Conservation (phyloP, 2,797 vertebrate species). For the Clarias platycephalus region DNA sequence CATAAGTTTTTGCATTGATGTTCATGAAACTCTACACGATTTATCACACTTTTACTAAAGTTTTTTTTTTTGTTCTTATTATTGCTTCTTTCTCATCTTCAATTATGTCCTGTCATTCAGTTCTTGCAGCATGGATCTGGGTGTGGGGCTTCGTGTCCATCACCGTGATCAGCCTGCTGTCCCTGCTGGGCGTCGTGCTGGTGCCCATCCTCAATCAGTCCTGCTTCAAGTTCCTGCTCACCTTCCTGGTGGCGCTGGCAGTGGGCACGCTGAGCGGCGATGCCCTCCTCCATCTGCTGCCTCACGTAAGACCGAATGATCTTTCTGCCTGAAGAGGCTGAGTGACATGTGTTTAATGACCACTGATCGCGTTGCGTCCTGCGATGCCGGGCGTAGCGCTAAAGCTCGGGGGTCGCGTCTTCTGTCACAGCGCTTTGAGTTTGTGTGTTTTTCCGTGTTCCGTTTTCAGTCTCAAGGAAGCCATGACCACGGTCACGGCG, state of each 20-base stretch:
- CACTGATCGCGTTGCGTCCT: not conserved
- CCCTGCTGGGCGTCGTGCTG: conserved; percentile 91
- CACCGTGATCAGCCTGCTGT: conserved; percentile 97
- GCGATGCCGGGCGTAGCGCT: not conserved
- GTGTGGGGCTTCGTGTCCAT: conserved; percentile 94
- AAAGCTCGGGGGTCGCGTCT: not conserved
- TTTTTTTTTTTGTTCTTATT: no score
- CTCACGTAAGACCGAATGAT: conserved; percentile 80
- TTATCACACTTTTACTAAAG: not conserved
- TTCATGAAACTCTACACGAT: not conserved
- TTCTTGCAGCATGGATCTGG: conserved; percentile 77
- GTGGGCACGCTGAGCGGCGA: conserved; percentile 98
- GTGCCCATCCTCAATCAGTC: conserved; percentile 95
- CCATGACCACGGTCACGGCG: conserved; percentile 76
- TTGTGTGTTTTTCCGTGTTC: not conserved
- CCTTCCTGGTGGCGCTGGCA: conserved; percentile 95
- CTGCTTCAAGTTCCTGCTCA: conserved; percentile 98
- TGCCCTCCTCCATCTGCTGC: conserved; percentile 93
- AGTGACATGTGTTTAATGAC: not conserved
- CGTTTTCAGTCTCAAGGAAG: conserved; percentile 81
- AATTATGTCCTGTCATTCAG: not conserved
- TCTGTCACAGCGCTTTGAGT: not conserved
- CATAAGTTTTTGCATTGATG: no score
- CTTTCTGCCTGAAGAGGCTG: not conserved
- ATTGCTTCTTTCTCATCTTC: no score